phyloP scores from a whole-genome alignment of 2,888 invertebrate genomes.

The Lasioglossum lativentre region DNA sequence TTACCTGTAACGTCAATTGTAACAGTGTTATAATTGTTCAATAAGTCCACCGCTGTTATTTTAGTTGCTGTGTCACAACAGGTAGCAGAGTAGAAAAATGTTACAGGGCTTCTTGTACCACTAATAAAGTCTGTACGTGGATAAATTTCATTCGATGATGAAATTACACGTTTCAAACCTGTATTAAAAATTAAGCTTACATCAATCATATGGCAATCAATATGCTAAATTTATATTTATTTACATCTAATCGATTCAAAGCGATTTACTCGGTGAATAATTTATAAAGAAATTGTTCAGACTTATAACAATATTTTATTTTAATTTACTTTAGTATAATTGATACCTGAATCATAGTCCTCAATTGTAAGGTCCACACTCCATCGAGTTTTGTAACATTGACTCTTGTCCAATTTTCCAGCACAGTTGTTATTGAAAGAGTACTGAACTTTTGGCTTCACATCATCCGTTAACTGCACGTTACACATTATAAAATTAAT shows the following conservation, averaged over 20 bases:
- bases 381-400: slow-evolving; percentile 90
- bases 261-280: too few species aligned
- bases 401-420: slow-evolving; percentile 85
- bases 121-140: slow-evolving; percentile 88
- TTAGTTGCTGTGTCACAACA: slow-evolving; percentile 90
- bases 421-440: slow-evolving; percentile 89
- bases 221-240: background rate
- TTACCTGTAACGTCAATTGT: slow-evolving; percentile 87
- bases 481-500: background rate
- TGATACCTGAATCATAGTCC: slow-evolving; percentile 85
- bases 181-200: slow-evolving; percentile 16
- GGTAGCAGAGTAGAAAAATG: slow-evolving; percentile 89
- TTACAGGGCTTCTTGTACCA: slow-evolving; percentile 89
- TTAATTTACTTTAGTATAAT: background rate
- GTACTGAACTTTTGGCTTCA: slow-evolving; percentile 87
- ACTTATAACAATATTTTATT: too few species aligned
- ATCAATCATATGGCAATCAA: background rate
- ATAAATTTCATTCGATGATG: slow-evolving; percentile 86
- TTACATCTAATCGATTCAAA: background rate
- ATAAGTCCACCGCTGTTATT: slow-evolving; percentile 89
- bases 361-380: slow-evolving; percentile 89
- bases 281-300: too few species aligned
- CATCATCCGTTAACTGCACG: slow-evolving; percentile 84
- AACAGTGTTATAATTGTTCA: slow-evolving; percentile 88
- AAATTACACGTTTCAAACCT: slow-evolving; percentile 80